These are phyloP conservation scores for Drosophila mimetica DNA, from an alignment of 2,888 invertebrate species.

Conservation along the genomic window DNA sequence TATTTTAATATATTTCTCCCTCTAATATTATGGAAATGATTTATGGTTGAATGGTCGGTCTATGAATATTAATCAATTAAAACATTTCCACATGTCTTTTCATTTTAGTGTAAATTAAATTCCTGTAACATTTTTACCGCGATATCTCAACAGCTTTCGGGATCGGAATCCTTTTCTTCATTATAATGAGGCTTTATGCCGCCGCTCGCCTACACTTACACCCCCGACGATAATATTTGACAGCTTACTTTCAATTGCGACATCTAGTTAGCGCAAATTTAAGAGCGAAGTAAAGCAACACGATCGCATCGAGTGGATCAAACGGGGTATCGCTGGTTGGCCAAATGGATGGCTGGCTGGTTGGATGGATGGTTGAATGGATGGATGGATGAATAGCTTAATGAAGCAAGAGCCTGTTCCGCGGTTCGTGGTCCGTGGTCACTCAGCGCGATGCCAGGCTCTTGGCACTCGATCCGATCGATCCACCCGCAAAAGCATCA, in stretches of 20 bases:
- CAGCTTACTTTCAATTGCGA: constrained; percentile 80
- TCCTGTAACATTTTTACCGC: constrained; percentile 7
- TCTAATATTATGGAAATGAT: no score
- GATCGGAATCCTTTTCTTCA: constrained; percentile 31
- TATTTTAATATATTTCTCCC: no score
- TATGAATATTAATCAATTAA: no score
- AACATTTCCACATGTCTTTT: background rate
- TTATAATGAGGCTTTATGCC: constrained; percentile 39
- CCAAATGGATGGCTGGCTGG: constrained; percentile 36
- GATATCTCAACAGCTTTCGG: background rate
- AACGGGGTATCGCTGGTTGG: constrained; percentile 10
- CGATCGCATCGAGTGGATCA: constrained; percentile 59
- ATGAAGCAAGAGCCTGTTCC: constrained; percentile 62
- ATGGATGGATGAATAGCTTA: constrained; percentile 78
- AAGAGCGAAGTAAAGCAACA: constrained; percentile 77
- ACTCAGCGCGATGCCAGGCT: constrained; percentile 57
- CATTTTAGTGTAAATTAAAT: background rate
- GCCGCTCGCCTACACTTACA: constrained; percentile 20
- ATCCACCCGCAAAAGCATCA: constrained; percentile 70
- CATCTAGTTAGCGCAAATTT: constrained; percentile 78
- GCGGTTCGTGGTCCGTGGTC: constrained; percentile 63
- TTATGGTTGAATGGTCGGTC: no score
- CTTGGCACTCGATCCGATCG: constrained; percentile 46
- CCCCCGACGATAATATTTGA: constrained; percentile 55
- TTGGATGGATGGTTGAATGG: constrained; percentile 38